Conservation (phyloP, 2,888 invertebrate genomes). For the Rhorus exstirpatorius region DNA sequence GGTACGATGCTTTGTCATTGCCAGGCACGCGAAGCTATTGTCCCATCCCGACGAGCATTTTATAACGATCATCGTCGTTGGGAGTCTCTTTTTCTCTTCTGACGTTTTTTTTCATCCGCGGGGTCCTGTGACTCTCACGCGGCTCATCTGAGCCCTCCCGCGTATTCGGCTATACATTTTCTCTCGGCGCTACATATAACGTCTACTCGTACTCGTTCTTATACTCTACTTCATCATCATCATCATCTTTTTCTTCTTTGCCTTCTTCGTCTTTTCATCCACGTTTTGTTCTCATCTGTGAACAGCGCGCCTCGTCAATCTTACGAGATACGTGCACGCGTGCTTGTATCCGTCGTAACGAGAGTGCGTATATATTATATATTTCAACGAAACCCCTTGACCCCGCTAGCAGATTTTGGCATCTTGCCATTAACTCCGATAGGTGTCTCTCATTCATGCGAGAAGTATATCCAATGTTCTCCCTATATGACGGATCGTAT, state of each 20-base stretch:
- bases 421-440: not conserved
- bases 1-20: constrained; percentile 69
- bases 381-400: not conserved
- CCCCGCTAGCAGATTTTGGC: not conserved
- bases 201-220: not conserved
- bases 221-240: constrained; percentile 47
- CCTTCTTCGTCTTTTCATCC: not conserved
- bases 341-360: constrained; percentile 38
- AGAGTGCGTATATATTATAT: constrained; percentile 1
- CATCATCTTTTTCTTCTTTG: constrained; percentile 22
- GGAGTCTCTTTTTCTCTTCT: constrained; percentile 23
- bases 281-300: constrained; percentile 27
- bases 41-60: constrained; percentile 65
- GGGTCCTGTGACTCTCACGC: constrained; percentile 29
- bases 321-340: constrained; percentile 46
- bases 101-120: constrained; percentile 15
- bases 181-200: not conserved
- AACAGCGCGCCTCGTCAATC: constrained; percentile 53
- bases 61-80: constrained; percentile 70
- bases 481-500: no score
- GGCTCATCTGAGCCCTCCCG: not conserved
- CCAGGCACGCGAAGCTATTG: constrained; percentile 68
- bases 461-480: not conserved
- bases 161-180: constrained; percentile 25
- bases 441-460: not conserved